phyloP scores from a whole-genome alignment of 35 echinoderm and acorn worm species.

The Lytechinus variegatus region DNA sequence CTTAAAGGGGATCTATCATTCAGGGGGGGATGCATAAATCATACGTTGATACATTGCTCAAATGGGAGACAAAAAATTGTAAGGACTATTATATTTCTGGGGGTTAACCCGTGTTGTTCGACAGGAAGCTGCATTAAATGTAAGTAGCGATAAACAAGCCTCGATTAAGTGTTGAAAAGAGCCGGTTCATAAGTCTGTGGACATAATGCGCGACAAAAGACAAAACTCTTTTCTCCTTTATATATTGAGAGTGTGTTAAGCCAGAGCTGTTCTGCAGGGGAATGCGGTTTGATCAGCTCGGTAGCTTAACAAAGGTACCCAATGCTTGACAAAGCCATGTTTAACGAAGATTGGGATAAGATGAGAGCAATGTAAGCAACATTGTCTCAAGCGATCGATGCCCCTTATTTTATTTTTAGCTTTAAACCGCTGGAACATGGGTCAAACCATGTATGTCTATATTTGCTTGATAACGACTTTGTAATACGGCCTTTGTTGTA shows the following conservation, averaged over 20 bases:
- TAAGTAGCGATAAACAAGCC: not conserved
- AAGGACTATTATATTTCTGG: too few species aligned
- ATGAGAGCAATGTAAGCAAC: not conserved
- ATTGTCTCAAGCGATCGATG: not conserved
- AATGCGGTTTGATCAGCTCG: not conserved
- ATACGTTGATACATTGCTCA: too few species aligned
- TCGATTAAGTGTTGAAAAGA: not conserved
- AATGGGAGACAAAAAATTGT: too few species aligned
- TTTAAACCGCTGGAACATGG: not conserved
- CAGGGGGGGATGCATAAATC: too few species aligned
- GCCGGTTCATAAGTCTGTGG: not conserved
- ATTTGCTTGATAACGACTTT: not conserved
- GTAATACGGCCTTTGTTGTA: not conserved
- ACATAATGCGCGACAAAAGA: not conserved
- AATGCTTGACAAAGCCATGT: not conserved
- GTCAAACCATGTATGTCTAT: not conserved
- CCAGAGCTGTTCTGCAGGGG: not conserved
- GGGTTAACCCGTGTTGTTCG: not conserved
- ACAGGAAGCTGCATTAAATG: not conserved
- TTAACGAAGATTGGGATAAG: slow-evolving; percentile 23
- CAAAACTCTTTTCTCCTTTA: not conserved
- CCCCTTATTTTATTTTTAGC: not conserved
- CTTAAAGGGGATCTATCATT: too few species aligned
- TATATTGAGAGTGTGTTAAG: not conserved
- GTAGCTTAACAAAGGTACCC: not conserved